A percentile compares a stretch with the other conserved stretches of the same genome.
Conservation (phyloP, 1,140 invertebrate species). For the Schlechtendalia chinensis region DNA sequence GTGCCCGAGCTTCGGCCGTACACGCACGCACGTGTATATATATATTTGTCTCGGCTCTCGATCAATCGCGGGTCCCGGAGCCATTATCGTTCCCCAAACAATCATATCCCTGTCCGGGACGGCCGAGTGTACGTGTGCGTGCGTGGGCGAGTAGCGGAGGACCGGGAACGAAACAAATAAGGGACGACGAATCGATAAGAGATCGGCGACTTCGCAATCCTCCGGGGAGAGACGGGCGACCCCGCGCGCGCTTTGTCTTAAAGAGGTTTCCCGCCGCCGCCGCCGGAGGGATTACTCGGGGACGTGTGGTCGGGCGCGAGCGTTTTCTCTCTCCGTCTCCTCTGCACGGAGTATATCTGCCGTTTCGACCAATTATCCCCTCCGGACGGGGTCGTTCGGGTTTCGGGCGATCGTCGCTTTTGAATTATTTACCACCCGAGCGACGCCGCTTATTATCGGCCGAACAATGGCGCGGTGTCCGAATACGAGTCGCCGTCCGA, state of each 20-base stretch:
- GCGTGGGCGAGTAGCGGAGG: background rate
- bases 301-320: slow-evolving; percentile 25
- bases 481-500: too few species aligned
- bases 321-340: background rate
- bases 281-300: slow-evolving; percentile 43
- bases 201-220: slow-evolving; percentile 41
- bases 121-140: background rate
- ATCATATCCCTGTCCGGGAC: slow-evolving; percentile 15
- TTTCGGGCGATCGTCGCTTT: slow-evolving; percentile 32
- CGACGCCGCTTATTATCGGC: slow-evolving; percentile 16
- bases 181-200: slow-evolving; percentile 49
- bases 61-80: slow-evolving; percentile 6
- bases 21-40: background rate
- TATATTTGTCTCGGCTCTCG: background rate
- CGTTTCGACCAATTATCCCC: slow-evolving; percentile 48
- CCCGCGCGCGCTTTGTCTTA: slow-evolving; percentile 38
- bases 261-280: slow-evolving; percentile 34
- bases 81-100: slow-evolving; percentile 49
- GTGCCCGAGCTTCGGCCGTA: background rate
- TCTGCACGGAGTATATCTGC: background rate
- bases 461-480: background rate
- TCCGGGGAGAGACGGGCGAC: slow-evolving; percentile 19
- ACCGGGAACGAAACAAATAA: slow-evolving; percentile 36
- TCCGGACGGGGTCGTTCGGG: background rate
- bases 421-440: slow-evolving; percentile 46